A percentile compares a stretch with the other conserved stretches of the same genome.
Evolutionary conservation across 2,113 vertebrate species (phyloP).

Genomic region (Odocoileus virginianus): DNA sequence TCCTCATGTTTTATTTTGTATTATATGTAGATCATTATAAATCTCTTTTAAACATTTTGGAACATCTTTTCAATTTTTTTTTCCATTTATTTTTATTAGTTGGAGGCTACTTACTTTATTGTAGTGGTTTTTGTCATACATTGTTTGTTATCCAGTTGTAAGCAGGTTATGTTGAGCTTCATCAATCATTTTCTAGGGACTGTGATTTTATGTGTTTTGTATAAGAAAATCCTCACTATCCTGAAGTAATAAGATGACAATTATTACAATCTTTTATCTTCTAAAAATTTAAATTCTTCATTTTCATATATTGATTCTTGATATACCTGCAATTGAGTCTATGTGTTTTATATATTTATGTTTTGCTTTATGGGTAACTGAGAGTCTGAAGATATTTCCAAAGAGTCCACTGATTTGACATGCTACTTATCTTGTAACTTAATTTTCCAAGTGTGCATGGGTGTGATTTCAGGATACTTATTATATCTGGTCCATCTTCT

Average conservation of each 20-base stretch:
- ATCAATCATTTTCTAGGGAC: background rate
- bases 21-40: background rate
- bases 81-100: no score
- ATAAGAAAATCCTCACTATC: background rate
- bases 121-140: no score
- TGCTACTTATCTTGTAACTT: background rate
- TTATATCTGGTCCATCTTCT: background rate
- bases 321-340: background rate
- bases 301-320: background rate
- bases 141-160: background rate
- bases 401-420: background rate
- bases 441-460: background rate
- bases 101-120: no score
- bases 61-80: background rate
- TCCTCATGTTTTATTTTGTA: background rate
- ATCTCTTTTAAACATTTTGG: background rate
- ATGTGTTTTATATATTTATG: background rate
- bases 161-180: accelerated
- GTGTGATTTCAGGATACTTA: background rate
- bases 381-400: background rate
- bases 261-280: background rate
- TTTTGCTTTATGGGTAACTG: background rate
- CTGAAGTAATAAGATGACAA: background rate
- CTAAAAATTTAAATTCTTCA: background rate
- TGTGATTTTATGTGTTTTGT: background rate